Evolutionary conservation across 2,797 vertebrate genomes (phyloP), one percentile per base, ranked within the genome.

Genomic region (Sebastes vulpes): DNA sequence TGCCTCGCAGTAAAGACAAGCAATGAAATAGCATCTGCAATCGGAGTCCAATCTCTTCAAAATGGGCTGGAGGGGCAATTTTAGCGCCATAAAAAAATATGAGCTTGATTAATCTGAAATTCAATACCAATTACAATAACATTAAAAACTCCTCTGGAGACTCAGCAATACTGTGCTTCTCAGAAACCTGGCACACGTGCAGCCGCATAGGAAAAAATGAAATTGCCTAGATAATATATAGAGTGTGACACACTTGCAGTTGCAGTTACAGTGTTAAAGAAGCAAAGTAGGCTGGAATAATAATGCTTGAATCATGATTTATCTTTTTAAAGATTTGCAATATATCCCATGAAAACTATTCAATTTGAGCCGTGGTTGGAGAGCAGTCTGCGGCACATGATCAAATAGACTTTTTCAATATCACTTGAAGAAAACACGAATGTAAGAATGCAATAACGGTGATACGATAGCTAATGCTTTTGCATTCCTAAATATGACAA

Each of bases 21-120:
- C 52, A 66, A 79, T 87, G 78, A 86, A 89, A 88, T 10, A 65
- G 68, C 65, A 81, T 81, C 79, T 75, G 73, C 77, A 79, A 61
- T 77, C 16, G 1, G 52, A 88, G 54, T 79, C 32, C 72, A 81
- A 72, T 83, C 78, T 69, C 75, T 81, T 83, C 29, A 6, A 82
- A 90, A 87, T 81, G 88, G 89, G 91, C 88, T 82, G 65, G 12
- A 74, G 65, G 77, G 66, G 78, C 88, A 87, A 88, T 91, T 90
- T 89, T 65, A 69, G 53, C 5, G 32, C 63, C 79, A 84, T 87
- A 86, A 86, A 78, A 72, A 77, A 82, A 85, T 83, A 83, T 64
- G 77, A 88, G 71, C 71, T 84, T 91, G 84, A 94, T 94, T 91
- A 89, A 90, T 91, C 86, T 91, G 54, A 88, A 90, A 92, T 90